These are phyloP conservation scores for Bradynema listronoti DNA, from an alignment of 1,140 invertebrate species.

Conservation along the genomic window DNA sequence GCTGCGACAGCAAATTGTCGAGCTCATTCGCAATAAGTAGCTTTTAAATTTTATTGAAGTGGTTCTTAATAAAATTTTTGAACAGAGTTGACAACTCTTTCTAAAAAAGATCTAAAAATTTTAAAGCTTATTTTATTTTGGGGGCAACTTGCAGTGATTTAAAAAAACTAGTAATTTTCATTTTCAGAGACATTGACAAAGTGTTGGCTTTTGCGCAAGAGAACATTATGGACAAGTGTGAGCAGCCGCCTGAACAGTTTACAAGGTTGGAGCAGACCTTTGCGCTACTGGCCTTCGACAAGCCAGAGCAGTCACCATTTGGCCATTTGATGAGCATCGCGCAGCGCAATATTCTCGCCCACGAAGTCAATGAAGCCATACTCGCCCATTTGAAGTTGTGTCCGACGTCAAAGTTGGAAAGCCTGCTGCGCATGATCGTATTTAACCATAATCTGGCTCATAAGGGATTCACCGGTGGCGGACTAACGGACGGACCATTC, in stretches of 20 bases:
- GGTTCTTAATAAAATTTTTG: too few relatives aligned
- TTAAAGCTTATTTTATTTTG: too few relatives aligned
- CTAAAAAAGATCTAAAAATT: too few relatives aligned
- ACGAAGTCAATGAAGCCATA: constrained; percentile 32
- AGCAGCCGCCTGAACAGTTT: constrained; percentile 39
- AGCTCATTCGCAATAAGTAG: constrained; percentile 39
- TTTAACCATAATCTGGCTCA: constrained; percentile 44
- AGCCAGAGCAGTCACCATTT: constrained; percentile 86
- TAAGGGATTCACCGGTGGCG: too few relatives aligned
- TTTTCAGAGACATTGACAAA: constrained; percentile 39
- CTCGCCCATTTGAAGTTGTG: constrained; percentile 22
- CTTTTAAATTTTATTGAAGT: constrained; percentile 10
- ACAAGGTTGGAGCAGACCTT: constrained; percentile 70
- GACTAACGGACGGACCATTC: too few relatives aligned
- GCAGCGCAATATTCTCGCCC: constrained; percentile 67
- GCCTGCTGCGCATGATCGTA: constrained; percentile 33
- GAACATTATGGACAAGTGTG: constrained; percentile 37
- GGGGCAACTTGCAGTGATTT: background rate
- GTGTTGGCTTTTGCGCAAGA: constrained; percentile 37
- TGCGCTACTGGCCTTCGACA: constrained; percentile 88
- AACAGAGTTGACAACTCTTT: too few relatives aligned
- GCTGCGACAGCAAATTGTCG: constrained; percentile 61
- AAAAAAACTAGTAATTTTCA: too few relatives aligned
- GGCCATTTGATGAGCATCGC: constrained; percentile 75
- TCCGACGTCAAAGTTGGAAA: constrained; percentile 26